Percentiles rank a stretch among this genome's conserved stretches.
phyloP scores from a whole-genome alignment of 2,888 invertebrate species.

The Sicus ferrugineus region DNA sequence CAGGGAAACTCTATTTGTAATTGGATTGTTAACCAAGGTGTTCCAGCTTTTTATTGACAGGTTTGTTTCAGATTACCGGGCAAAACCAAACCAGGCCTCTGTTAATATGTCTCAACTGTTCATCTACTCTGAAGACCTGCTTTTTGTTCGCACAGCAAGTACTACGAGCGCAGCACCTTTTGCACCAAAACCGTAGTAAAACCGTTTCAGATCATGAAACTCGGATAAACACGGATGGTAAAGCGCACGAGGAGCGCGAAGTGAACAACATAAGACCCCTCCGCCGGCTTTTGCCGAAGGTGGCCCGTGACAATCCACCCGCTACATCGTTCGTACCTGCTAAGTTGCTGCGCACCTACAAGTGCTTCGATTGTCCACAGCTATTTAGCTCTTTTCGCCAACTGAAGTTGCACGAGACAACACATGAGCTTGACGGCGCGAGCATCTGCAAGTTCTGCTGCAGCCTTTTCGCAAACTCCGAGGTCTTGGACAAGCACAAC shows the following conservation, averaged over 20 bases:
- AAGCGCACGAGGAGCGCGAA: neutral
- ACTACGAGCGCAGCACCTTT: slow-evolving; percentile 6
- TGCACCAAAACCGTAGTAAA: slow-evolving; percentile 11
- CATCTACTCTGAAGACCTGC: slow-evolving; percentile 30
- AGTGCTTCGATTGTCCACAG: slow-evolving; percentile 44
- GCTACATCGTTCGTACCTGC: neutral
- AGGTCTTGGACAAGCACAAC: slow-evolving; percentile 39
- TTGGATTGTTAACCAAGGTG: no score
- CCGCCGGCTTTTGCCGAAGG: slow-evolving; percentile 5
- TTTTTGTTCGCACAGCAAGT: slow-evolving; percentile 39
- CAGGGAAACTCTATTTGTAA: neutral
- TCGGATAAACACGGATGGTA: neutral
- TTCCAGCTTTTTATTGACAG: no score
- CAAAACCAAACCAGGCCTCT: neutral
- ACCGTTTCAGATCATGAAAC: neutral
- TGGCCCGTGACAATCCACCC: neutral
- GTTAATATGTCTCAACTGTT: slow-evolving; percentile 35
- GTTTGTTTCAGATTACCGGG: no score
- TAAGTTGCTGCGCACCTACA: slow-evolving; percentile 40
- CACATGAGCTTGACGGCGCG: slow-evolving; percentile 16
- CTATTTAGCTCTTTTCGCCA: slow-evolving; percentile 43
- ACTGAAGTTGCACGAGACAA: slow-evolving; percentile 41
- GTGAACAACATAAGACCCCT: neutral
- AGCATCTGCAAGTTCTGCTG: slow-evolving; percentile 46
- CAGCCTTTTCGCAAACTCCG: slow-evolving; percentile 39